Percentiles rank a stretch among this genome's conserved stretches.
These are phyloP conservation scores for Cerceris rybyensis DNA, from an alignment of 2,888 invertebrate species.

Conservation along the genomic window DNA sequence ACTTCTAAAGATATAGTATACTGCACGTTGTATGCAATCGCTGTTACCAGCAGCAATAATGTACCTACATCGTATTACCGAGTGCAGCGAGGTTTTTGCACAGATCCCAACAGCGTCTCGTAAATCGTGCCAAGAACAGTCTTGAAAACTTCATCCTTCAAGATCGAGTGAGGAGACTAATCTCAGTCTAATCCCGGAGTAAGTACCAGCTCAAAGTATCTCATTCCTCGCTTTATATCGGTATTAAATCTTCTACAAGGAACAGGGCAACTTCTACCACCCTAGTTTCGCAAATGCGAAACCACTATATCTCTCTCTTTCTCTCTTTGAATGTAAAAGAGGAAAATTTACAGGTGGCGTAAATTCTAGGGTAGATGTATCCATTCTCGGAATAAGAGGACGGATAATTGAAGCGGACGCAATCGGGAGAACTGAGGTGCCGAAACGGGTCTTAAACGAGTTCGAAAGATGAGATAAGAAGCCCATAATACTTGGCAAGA, in stretches of 20 bases:
- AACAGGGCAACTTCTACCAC: constrained; percentile 7
- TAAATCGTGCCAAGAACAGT: too few relatives aligned
- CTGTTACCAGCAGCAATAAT: too few relatives aligned
- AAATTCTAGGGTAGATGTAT: constrained; percentile 57
- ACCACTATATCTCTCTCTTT: neutral
- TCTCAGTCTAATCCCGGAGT: constrained; percentile 31
- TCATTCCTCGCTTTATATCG: constrained; percentile 30
- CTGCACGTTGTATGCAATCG: too few relatives aligned
- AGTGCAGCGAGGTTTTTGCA: too few relatives aligned
- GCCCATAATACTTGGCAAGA: constrained; percentile 55
- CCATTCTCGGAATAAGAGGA: constrained; percentile 61
- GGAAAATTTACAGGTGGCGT: constrained; percentile 53
- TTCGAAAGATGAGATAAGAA: constrained; percentile 67
- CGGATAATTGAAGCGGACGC: constrained; percentile 63
- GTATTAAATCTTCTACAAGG: constrained; percentile 35
- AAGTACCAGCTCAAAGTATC: constrained; percentile 23
- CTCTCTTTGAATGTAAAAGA: constrained; percentile 9
- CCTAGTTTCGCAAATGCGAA: constrained; percentile 5
- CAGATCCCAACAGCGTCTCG: too few relatives aligned
- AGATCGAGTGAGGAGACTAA: constrained; percentile 7
- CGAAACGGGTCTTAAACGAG: constrained; percentile 68
- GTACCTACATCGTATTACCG: too few relatives aligned
- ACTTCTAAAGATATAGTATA: too few relatives aligned
- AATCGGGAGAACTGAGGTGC: constrained; percentile 61
- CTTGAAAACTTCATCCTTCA: too few relatives aligned